Percentiles rank a stretch among this genome's conserved stretches.
Evolutionary conservation across 2,888 invertebrate genomes (phyloP).

Genomic region (Anagyrus pseudococci): DNA sequence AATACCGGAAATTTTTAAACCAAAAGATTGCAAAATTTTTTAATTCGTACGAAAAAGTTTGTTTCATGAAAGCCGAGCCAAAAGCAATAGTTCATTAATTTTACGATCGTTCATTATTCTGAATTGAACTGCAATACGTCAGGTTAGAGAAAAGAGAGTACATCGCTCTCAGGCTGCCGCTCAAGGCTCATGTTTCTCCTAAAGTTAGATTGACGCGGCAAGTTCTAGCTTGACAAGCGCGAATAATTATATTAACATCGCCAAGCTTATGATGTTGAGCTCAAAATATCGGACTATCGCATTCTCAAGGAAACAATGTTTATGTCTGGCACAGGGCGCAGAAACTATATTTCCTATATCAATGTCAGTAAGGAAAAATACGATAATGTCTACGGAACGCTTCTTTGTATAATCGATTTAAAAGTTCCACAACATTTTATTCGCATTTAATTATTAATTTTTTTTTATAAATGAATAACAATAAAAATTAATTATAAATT

Average conservation of each 20-base stretch:
- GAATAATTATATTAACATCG: constrained; percentile 29
- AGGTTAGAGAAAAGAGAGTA: constrained; percentile 8
- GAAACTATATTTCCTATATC: constrained; percentile 28
- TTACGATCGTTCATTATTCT: constrained; percentile 20
- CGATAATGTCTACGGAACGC: no score
- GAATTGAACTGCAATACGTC: constrained; percentile 18
- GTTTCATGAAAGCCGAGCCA: not conserved
- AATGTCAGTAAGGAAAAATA: no score
- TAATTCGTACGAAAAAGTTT: no score
- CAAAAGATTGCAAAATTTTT: no score
- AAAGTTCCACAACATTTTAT: no score
- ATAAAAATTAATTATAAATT: no score
- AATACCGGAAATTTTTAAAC: no score
- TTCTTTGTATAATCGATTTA: no score
- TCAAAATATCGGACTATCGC: constrained; percentile 21
- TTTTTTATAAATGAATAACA: no score
- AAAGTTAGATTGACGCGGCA: constrained; percentile 31
- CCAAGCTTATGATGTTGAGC: not conserved
- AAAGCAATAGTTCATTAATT: constrained; percentile 13
- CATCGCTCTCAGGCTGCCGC: not conserved
- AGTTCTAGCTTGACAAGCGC: constrained; percentile 26
- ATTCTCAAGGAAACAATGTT: constrained; percentile 1
- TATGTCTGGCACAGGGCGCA: no score
- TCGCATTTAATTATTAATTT: no score
- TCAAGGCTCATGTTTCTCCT: not conserved